These are phyloP conservation scores for Tor tambroides DNA, from an alignment of 2,113 vertebrate species.

Conservation along the genomic window DNA sequence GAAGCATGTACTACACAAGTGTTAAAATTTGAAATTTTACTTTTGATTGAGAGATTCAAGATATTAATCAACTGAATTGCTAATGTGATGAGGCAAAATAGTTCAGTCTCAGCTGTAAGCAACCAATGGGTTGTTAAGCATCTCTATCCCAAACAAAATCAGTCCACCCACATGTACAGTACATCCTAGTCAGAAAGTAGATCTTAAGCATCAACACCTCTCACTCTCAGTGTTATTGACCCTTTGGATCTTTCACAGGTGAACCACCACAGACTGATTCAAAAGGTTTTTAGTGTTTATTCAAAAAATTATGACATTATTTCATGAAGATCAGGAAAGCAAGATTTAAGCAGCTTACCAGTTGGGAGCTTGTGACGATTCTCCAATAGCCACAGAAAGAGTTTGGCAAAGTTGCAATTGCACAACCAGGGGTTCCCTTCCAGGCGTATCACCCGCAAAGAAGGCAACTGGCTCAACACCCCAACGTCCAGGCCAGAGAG, in stretches of 20 bases:
- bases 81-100: not conserved
- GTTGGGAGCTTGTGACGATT: conserved; percentile 91
- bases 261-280: not conserved
- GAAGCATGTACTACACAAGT: conserved; percentile 7
- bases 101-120: not conserved
- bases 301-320: not conserved
- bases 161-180: not conserved
- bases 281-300: too few species aligned
- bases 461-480: conserved; percentile 86
- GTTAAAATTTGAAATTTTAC: not conserved
- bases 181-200: not conserved
- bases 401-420: conserved; percentile 93
- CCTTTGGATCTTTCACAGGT: not conserved
- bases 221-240: not conserved
- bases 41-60: not conserved
- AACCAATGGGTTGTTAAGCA: not conserved
- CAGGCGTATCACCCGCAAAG: conserved; percentile 85
- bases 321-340: conserved; percentile 3
- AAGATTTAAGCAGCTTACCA: conserved; percentile 77
- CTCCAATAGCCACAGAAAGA: conserved; percentile 93
- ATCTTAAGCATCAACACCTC: not conserved
- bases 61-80: not conserved
- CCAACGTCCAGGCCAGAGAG: conserved; percentile 86
- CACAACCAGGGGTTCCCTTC: conserved; percentile 98
- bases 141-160: not conserved